Conservation (phyloP, 2,797 vertebrate genomes). For the Capromys pilorides region DNA sequence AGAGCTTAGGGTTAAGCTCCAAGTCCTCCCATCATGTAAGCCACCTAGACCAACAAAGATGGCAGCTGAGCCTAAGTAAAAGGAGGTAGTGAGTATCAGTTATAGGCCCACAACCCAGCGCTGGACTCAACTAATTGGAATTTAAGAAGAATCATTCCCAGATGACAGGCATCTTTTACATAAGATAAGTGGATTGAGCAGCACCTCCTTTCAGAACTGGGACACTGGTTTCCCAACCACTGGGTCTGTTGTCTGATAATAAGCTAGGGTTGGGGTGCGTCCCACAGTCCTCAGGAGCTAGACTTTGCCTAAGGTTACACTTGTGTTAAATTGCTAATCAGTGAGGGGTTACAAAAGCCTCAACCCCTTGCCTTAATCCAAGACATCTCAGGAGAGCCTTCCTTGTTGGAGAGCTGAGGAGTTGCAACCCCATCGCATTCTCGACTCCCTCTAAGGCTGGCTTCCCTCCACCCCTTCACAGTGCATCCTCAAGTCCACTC, state of each 20-base stretch:
- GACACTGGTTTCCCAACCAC: neutral
- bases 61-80: neutral
- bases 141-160: neutral
- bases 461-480: neutral
- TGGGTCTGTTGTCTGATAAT: neutral
- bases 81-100: neutral
- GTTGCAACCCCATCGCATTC: neutral
- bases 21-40: neutral
- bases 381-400: conserved; percentile 12
- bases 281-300: neutral
- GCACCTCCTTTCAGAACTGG: neutral
- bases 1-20: neutral
- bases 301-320: neutral
- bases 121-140: neutral
- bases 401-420: neutral
- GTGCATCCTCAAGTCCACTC: conserved; percentile 35
- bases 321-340: neutral
- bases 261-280: neutral
- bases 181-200: neutral
- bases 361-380: neutral
- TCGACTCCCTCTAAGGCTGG: neutral
- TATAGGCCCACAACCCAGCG: neutral
- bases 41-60: neutral
- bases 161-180: neutral
- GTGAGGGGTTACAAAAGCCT: neutral